Evolutionary conservation across 2,888 invertebrate species (phyloP), one percentile per base, ranked within the genome.

Genomic region (Cephus pulcher): DNA sequence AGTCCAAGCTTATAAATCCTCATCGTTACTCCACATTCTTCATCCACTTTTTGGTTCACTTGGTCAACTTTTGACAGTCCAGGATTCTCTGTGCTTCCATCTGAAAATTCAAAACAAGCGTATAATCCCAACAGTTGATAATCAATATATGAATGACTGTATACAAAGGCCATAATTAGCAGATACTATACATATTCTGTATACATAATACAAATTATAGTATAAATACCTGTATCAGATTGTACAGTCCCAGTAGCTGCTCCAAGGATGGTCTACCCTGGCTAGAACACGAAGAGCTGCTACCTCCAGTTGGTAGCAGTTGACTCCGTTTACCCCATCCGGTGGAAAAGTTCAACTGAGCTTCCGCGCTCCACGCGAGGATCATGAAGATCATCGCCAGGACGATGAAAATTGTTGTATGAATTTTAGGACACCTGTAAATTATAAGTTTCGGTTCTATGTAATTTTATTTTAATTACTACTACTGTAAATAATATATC

Each of bases 241-340:
- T 82, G 73, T 88, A 88, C 33, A 89, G 74, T 78, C 83, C 85
- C 23, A 87, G 78, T 35, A 89, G 76, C 76, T 87, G 86, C 56
- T 88, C 87, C 73, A 89, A 12, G 0, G 84, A 75, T 15, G 86
- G 86, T 80, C 80, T 83, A 12, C 73, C 83, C 56, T 80, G 83
- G 6, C 80, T 37, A 1, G 80, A 32, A 75, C 86, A 84, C n/a
- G 80, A 74, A 73, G 79, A 73, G 74, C 76, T 83, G 11, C 76
- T 82, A 68, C 79, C 82, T 23, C 80, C 75, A 69, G 73, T 79
- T 33, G 77, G 37, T 34, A 82, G 71, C 79, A 82, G 82, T 71
- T 82, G 83, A 75, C 83, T 87, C 33, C 90, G 84, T 73, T 90
- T 90, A 30, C 90, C 89, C 90, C 90, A 90, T 6, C 89, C 90